Conservation (phyloP, 2,113 vertebrate genomes). For the Tachysurus vachellii region DNA sequence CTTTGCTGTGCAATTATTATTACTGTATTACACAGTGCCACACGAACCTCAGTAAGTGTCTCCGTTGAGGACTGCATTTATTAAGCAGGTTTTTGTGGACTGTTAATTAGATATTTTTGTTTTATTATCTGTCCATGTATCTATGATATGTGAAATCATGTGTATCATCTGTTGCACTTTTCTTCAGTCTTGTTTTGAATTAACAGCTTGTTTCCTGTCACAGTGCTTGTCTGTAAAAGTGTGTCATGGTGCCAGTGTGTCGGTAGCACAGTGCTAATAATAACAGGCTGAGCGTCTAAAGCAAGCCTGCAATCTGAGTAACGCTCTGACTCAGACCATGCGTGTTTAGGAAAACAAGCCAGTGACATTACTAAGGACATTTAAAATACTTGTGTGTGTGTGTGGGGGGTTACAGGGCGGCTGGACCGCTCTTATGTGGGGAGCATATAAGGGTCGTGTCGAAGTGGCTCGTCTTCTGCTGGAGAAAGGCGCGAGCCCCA, state of each 20-base stretch:
- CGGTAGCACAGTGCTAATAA: conserved; percentile 51
- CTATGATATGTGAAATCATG: neutral
- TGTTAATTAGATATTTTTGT: neutral
- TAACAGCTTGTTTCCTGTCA: neutral
- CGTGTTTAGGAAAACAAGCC: conserved; percentile 35
- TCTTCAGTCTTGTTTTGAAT: conserved; percentile 1
- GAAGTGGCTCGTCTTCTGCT: conserved; percentile 87
- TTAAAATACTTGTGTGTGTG: conserved; percentile 23
- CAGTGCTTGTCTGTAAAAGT: conserved; percentile 25
- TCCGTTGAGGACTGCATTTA: neutral
- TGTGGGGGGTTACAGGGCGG: conserved; percentile 80
- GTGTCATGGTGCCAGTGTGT: conserved; percentile 48
- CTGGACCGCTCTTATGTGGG: conserved; percentile 98
- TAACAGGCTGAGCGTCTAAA: conserved; percentile 34
- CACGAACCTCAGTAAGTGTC: neutral
- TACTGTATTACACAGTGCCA: neutral
- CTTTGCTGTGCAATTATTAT: neutral
- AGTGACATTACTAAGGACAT: conserved; percentile 6
- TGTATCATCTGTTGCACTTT: neutral
- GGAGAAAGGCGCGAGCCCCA: conserved; percentile 89
- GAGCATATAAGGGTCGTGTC: conserved; percentile 88
- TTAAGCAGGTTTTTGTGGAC: neutral
- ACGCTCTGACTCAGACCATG: conserved; percentile 43
- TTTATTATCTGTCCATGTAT: neutral
- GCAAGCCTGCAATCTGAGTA: conserved; percentile 35